These are phyloP conservation scores for Melanogrammus aeglefinus DNA, from an alignment of 2,797 vertebrate genomes.

Conservation along the genomic window DNA sequence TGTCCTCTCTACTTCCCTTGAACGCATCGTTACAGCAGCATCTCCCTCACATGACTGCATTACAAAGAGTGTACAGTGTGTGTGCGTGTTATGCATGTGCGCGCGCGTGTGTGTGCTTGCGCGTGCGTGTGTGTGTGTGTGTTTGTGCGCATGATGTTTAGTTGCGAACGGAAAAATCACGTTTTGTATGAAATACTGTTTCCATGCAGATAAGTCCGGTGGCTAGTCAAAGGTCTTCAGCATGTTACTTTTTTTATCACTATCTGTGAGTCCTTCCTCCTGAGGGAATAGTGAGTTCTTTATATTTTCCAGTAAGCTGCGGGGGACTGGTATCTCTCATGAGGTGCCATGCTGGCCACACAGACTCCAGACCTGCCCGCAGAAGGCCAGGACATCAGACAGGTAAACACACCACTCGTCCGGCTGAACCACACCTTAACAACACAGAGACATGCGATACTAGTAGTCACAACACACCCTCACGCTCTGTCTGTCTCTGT, in stretches of 20 bases:
- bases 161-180: too few relatives aligned
- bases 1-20: not conserved
- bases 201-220: not conserved
- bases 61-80: not conserved
- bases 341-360: slow-evolving; percentile 84
- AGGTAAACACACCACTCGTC: slow-evolving; percentile 66
- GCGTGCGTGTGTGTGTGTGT: not conserved
- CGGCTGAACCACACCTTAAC: not conserved
- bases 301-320: slow-evolving; percentile 74
- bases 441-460: not conserved
- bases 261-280: not conserved
- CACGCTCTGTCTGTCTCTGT: not conserved
- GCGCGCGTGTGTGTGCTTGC: not conserved
- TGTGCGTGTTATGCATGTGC: too few relatives aligned
- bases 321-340: slow-evolving; percentile 52
- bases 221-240: not conserved
- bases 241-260: not conserved
- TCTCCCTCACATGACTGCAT: not conserved
- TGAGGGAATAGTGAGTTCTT: slow-evolving; percentile 4
- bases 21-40: not conserved
- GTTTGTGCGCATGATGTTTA: not conserved
- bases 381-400: slow-evolving; percentile 78
- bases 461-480: not conserved
- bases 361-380: slow-evolving; percentile 71
- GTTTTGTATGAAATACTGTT: not conserved